Evolutionary conservation across 2,113 vertebrate genomes (phyloP).

Genomic region (Pedionomus torquatus): DNA sequence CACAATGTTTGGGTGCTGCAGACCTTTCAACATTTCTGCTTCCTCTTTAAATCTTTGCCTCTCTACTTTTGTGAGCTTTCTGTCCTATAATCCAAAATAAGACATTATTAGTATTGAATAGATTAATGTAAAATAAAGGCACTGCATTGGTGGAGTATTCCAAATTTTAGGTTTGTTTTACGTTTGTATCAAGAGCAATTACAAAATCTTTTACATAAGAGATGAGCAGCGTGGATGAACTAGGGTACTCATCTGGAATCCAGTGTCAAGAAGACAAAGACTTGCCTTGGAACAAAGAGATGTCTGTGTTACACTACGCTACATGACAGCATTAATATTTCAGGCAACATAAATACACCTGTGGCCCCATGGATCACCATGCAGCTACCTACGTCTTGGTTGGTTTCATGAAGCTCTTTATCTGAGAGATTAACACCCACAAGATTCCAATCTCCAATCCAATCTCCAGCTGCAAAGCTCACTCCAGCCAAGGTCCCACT

Average conservation of each 20-base stretch:
- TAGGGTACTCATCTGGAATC: background rate
- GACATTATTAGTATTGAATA: background rate
- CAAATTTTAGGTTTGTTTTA: background rate
- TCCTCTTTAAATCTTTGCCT: slow-evolving; percentile 97
- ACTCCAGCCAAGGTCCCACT: background rate
- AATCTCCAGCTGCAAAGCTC: fast-evolving
- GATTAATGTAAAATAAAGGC: background rate
- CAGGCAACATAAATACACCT: background rate
- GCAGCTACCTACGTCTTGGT: background rate
- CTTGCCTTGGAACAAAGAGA: background rate
- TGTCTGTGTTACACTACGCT: background rate
- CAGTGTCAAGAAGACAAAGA: background rate
- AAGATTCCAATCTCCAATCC: too few relatives aligned
- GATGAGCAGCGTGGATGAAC: background rate
- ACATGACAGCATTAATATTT: background rate
- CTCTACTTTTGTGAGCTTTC: slow-evolving; percentile 94
- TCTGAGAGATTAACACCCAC: background rate
- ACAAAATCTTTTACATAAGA: slow-evolving; percentile 37
- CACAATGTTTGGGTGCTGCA: slow-evolving; percentile 97
- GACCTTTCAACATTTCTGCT: slow-evolving; percentile 96
- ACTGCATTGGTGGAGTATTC: background rate
- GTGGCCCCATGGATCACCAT: background rate
- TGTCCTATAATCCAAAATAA: slow-evolving; percentile 78
- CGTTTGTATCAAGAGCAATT: background rate
- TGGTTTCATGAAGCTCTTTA: background rate